Evolutionary conservation across 2,797 vertebrate species (phyloP).

Genomic region (Pantherophis vulpinus): DNA sequence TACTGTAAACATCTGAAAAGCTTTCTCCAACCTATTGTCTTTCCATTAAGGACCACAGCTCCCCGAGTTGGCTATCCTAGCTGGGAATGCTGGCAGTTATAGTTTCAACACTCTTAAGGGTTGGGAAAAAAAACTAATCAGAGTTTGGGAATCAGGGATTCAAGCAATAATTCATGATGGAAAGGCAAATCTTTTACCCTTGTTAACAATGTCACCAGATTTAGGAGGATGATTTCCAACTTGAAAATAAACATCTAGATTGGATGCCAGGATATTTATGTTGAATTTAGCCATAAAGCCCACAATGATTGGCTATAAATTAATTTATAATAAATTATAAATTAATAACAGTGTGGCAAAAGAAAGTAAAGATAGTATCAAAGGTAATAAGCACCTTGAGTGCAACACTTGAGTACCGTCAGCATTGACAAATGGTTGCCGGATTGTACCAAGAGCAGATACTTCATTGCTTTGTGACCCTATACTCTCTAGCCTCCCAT

Average conservation of each 20-base stretch:
- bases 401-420: too few species aligned
- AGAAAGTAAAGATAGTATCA: too few species aligned
- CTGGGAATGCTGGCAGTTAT: background rate
- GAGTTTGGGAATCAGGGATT: background rate
- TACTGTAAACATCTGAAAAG: background rate
- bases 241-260: background rate
- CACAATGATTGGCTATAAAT: background rate
- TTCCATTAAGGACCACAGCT: background rate
- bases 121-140: background rate
- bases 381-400: too few species aligned
- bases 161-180: background rate
- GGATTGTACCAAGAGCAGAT: background rate
- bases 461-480: background rate
- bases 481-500: background rate
- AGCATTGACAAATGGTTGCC: background rate
- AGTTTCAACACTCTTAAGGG: background rate
- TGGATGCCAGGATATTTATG: background rate
- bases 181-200: background rate
- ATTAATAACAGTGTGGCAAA: too few species aligned
- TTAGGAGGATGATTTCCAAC: background rate
- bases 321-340: too few species aligned
- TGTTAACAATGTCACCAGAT: background rate
- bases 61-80: background rate
- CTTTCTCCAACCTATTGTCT: background rate
- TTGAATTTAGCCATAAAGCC: background rate